Evolutionary conservation across 1,140 invertebrate species (phyloP), one percentile per base, ranked within the genome.

Genomic region (Leucophenga varia): DNA sequence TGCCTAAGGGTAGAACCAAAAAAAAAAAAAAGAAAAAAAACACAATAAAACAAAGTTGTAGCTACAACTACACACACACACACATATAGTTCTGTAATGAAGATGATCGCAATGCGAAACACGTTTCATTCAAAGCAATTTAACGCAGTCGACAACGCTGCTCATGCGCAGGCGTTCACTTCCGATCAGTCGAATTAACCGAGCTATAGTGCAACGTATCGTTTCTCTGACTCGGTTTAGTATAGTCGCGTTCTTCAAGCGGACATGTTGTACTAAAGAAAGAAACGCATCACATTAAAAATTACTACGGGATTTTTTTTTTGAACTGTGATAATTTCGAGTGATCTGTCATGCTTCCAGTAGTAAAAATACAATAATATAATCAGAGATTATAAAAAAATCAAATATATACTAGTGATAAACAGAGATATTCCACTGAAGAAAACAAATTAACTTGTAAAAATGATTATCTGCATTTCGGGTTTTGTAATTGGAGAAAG

Each of bases 381-480:
- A n/a, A n/a, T n/a, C n/a, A n/a, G n/a, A n/a, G n/a, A n/a, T n/a
- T n/a, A n/a, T n/a, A n/a, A n/a, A n/a, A n/a, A n/a, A n/a, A n/a
- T n/a, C n/a, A n/a, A n/a, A n/a, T n/a, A n/a, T n/a, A n/a, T n/a
- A n/a, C n/a, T n/a, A n/a, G n/a, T n/a, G n/a, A n/a, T n/a, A n/a
- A n/a, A n/a, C n/a, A n/a, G n/a, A n/a, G n/a, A n/a, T n/a, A n/a
- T n/a, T n/a, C n/a, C n/a, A n/a, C n/a, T n/a, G n/a, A n/a, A n/a
- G 22, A 45, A 20, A 3, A 39, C 36, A 18, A 45, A 9, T 8
- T 12, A 10, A 35, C 8, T 6, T 14, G 13, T 30, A 47, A 75
- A 56, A 47, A 84, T 84, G 83, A 82, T 85, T 67, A 82, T 83
- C 70, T 84, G 81, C 67, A 81, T 84, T 64, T 83, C 82, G 43